Percentiles rank a stretch among this genome's conserved stretches.
Evolutionary conservation across 2,113 vertebrate genomes (phyloP).

Genomic region (Motacilla alba): DNA sequence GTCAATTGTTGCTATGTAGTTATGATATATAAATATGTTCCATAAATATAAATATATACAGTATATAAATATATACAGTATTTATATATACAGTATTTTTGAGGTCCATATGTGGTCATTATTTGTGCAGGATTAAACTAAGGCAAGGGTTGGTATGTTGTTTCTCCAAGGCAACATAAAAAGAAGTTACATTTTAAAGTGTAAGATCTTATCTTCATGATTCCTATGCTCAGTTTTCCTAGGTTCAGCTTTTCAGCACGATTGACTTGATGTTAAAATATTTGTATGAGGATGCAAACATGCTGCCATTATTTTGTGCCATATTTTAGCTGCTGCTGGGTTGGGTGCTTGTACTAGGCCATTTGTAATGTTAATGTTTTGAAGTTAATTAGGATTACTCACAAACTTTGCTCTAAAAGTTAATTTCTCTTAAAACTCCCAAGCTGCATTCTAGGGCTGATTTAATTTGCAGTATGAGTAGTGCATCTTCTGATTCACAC

Average conservation of each 20-base stretch:
- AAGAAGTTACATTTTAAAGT: background rate
- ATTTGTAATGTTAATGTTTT: background rate
- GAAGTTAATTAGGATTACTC: slow-evolving; percentile 57
- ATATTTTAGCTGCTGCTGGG: background rate
- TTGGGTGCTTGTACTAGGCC: background rate
- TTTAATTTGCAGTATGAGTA: slow-evolving; percentile 37
- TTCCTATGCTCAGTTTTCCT: background rate
- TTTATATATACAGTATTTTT: background rate
- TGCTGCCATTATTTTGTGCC: background rate
- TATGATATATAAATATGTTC: background rate
- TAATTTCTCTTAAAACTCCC: slow-evolving; percentile 10
- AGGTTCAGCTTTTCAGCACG: background rate
- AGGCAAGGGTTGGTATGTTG: background rate
- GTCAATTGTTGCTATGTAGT: background rate
- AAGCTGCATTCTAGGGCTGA: slow-evolving; percentile 19
- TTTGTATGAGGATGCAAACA: background rate
- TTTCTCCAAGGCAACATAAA: background rate
- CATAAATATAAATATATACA: background rate
- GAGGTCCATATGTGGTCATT: background rate
- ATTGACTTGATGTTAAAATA: background rate
- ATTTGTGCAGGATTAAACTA: background rate
- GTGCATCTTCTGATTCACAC: slow-evolving; percentile 15
- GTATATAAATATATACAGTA: background rate
- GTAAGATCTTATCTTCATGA: background rate
- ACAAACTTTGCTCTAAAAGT: slow-evolving; percentile 37